Evolutionary conservation across 2,113 vertebrate genomes (phyloP).

Genomic region (Oryctolagus cuniculus): DNA sequence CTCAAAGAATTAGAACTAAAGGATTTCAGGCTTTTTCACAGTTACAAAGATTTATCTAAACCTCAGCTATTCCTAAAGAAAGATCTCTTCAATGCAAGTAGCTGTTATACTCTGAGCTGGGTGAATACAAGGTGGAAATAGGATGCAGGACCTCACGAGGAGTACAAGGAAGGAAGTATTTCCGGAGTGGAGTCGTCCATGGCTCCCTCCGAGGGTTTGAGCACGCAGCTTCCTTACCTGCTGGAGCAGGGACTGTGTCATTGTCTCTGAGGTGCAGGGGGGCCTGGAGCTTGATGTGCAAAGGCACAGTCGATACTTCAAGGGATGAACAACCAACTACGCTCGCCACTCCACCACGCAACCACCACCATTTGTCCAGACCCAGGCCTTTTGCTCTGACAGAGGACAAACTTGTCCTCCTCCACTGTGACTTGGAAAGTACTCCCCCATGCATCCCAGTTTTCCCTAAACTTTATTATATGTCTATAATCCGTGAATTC

Average conservation of each 20-base stretch:
- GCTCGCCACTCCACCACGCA: no score
- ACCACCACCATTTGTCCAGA: neutral
- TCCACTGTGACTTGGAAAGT: neutral
- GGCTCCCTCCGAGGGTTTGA: neutral
- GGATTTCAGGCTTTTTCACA: conserved; percentile 94
- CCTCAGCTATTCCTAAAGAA: conserved; percentile 94
- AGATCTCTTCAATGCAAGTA: conserved; percentile 94
- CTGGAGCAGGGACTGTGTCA: neutral
- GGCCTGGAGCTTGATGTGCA: neutral
- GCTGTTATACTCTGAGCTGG: conserved; percentile 95
- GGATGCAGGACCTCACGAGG: conserved; percentile 29
- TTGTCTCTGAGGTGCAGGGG: neutral
- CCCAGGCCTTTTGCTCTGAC: neutral
- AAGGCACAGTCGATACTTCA: neutral
- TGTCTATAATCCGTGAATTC: conserved; percentile 17
- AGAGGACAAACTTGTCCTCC: neutral
- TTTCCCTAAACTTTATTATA: conserved; percentile 8
- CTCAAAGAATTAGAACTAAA: conserved; percentile 94
- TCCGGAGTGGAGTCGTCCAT: neutral
- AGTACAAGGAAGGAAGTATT: neutral
- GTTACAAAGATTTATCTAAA: conserved; percentile 91
- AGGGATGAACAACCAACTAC: neutral
- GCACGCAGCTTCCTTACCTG: neutral
- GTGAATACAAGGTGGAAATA: conserved; percentile 94
- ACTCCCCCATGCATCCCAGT: neutral